Evolutionary conservation across 2,888 invertebrate species (phyloP).

Genomic region (Drosophila anomelani): DNA sequence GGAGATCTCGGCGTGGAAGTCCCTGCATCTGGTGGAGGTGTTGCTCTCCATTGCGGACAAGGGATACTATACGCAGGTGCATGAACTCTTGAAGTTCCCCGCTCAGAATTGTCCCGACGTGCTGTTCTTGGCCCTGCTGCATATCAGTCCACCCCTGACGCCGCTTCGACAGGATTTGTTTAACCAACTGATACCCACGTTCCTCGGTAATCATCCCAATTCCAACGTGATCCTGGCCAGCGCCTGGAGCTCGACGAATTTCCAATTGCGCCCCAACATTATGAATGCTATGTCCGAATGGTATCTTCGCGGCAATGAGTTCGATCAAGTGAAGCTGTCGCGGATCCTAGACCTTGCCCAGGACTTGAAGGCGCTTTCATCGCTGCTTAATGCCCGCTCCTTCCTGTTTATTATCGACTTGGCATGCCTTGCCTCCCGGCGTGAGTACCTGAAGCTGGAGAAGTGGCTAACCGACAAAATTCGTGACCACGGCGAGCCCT

Average conservation of each 20-base stretch:
- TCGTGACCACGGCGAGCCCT: constrained; percentile 96
- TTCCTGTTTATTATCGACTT: constrained; percentile 99
- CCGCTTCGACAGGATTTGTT: constrained; percentile 94
- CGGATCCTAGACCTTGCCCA: constrained; percentile 98
- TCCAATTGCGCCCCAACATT: constrained; percentile 91
- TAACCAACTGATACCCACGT: constrained; percentile 94
- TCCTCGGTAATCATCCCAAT: constrained; percentile 97
- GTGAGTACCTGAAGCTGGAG: constrained; percentile 98
- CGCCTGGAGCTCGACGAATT: constrained; percentile 95
- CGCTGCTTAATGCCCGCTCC: constrained; percentile 94
- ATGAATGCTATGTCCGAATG: constrained; percentile 99
- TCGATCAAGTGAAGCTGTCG: constrained; percentile 96
- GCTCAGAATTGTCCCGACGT: constrained; percentile 97
- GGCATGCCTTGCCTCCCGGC: constrained; percentile 97
- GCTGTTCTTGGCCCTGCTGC: constrained; percentile 93
- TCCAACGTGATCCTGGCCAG: constrained; percentile 98
- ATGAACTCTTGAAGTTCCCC: constrained; percentile 95
- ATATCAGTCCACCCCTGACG: constrained; percentile 92
- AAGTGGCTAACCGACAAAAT: constrained; percentile 99
- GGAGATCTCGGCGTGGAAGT: constrained; percentile 97
- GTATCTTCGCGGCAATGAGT: constrained; percentile 94
- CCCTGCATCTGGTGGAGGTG: constrained; percentile 95
- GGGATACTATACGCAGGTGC: constrained; percentile 91
- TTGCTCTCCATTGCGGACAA: constrained; percentile 94
- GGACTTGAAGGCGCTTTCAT: constrained; percentile 95